Evolutionary conservation across 2,888 invertebrate genomes (phyloP).

Genomic region (Trissoscelio sp.): DNA sequence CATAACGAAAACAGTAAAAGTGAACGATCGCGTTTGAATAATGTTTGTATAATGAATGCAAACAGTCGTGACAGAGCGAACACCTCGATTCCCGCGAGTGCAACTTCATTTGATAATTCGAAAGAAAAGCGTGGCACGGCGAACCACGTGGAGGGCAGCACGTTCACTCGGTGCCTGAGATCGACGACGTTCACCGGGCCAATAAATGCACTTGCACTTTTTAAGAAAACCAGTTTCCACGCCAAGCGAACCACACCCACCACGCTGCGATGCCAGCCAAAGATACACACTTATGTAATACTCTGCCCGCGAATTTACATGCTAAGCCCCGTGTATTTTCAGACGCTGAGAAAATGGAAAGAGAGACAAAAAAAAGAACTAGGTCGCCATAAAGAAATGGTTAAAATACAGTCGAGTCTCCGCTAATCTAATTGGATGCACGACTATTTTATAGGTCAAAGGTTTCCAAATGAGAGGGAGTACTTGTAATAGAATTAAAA

Average conservation of each 20-base stretch:
- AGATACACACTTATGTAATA: constrained; percentile 63
- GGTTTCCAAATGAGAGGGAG: constrained; percentile 37
- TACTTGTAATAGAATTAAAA: constrained; percentile 25
- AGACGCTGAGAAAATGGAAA: constrained; percentile 20
- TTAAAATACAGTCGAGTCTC: constrained; percentile 13
- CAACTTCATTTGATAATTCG: constrained; percentile 57
- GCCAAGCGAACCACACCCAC: constrained; percentile 69
- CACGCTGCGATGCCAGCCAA: constrained; percentile 60
- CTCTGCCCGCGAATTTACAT: constrained; percentile 44
- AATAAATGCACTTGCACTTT: constrained; percentile 80
- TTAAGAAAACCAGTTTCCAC: constrained; percentile 75
- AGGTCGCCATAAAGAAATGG: constrained; percentile 14
- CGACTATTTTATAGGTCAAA: constrained; percentile 49
- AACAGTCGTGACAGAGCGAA: constrained; percentile 58
- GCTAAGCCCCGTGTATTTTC: constrained; percentile 27
- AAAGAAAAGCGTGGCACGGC: constrained; percentile 52
- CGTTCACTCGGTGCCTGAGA: constrained; percentile 67
- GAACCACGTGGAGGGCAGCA: constrained; percentile 61
- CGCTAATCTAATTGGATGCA: constrained; percentile 32
- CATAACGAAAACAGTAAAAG: constrained; percentile 19
- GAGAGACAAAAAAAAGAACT: constrained; percentile 19
- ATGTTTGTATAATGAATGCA: constrained; percentile 53
- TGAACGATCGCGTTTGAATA: constrained; percentile 42
- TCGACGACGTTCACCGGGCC: constrained; percentile 75
- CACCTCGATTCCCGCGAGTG: constrained; percentile 49